These are phyloP conservation scores for Nasonia giraulti DNA, from an alignment of 1,140 invertebrate genomes.

Conservation along the genomic window DNA sequence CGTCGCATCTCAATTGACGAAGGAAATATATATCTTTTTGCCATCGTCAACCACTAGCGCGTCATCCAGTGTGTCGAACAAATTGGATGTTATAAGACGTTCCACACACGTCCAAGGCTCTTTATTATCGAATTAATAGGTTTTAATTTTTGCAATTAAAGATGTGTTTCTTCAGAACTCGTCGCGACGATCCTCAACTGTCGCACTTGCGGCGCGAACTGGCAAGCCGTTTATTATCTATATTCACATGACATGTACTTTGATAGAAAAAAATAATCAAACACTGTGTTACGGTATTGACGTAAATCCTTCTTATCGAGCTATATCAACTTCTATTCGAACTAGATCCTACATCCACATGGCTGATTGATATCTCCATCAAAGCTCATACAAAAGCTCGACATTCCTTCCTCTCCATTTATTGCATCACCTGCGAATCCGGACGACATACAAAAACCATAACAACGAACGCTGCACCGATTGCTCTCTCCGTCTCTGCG, in stretches of 20 bases:
- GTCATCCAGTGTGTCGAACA: constrained; percentile 1
- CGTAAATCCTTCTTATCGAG: too few relatives aligned
- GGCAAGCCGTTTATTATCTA: neutral
- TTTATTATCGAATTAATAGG: constrained; percentile 36
- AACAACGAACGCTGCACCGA: neutral
- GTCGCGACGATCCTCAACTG: neutral
- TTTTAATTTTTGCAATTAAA: constrained; percentile 33
- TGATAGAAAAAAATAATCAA: neutral
- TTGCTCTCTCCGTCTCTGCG: neutral
- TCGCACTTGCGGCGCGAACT: neutral
- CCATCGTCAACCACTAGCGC: neutral
- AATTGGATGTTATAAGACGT: constrained; percentile 41
- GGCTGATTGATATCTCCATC: too few relatives aligned
- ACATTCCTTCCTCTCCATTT: too few relatives aligned
- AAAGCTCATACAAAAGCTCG: too few relatives aligned
- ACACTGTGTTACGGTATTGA: neutral
- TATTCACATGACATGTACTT: neutral
- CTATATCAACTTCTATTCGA: too few relatives aligned
- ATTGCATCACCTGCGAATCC: too few relatives aligned
- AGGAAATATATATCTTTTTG: constrained; percentile 34
- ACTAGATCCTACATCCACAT: too few relatives aligned
- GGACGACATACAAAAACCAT: too few relatives aligned
- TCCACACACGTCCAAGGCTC: constrained; percentile 16
- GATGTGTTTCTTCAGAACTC: neutral
- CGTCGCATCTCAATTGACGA: constrained; percentile 22